Conservation (phyloP, 1,140 invertebrate genomes). For the Temnothorax curvispinosus region DNA sequence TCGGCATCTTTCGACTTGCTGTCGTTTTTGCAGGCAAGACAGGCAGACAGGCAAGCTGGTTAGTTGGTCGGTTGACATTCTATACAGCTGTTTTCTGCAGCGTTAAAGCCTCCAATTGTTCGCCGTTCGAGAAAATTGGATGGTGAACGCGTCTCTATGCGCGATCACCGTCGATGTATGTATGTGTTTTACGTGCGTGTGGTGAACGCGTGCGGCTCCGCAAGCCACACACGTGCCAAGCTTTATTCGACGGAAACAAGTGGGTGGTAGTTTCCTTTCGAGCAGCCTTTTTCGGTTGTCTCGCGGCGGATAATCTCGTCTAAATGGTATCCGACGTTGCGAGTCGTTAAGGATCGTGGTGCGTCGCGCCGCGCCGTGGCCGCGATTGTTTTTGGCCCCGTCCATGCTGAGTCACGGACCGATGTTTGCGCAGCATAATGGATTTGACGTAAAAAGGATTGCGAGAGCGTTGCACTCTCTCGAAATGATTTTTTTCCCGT, state of each 20-base stretch:
- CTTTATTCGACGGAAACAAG: constrained; percentile 5
- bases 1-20: constrained; percentile 59
- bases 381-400: constrained; percentile 10
- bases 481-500: not conserved
- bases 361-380: not conserved
- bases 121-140: constrained; percentile 23
- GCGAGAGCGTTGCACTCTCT: constrained; percentile 7
- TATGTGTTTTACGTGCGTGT: not conserved
- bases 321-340: not conserved
- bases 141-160: not conserved
- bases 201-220: not conserved
- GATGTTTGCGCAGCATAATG: constrained; percentile 34
- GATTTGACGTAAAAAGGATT: constrained; percentile 30
- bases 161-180: not conserved
- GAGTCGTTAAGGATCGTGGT: not conserved
- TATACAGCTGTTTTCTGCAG: not conserved
- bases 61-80: not conserved
- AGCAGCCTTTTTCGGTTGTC: not conserved
- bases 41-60: not conserved
- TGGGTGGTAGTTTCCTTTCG: not conserved
- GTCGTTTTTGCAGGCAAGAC: constrained; percentile 16
- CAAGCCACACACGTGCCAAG: not conserved
- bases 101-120: not conserved
- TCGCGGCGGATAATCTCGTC: constrained; percentile 10
- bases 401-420: constrained; percentile 15